Percentiles rank a stretch among this genome's conserved stretches.
Conservation (phyloP, 2,113 vertebrate species). For the Alectura lathami region DNA sequence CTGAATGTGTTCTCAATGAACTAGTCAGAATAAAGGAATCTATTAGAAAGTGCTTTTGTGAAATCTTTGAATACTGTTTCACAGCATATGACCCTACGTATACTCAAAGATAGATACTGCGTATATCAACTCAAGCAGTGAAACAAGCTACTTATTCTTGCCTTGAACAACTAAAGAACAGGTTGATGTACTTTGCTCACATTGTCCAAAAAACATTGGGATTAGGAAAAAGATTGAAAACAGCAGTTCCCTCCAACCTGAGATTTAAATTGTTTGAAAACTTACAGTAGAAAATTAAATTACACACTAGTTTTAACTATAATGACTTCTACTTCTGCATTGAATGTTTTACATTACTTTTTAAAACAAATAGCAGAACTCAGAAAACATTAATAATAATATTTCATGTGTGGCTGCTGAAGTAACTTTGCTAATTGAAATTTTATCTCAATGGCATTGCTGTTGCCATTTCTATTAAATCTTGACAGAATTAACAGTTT, state of each 20-base stretch:
- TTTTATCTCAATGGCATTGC: not conserved
- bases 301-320: not conserved
- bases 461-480: not conserved
- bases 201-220: not conserved
- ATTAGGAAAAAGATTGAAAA: not conserved
- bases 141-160: not conserved
- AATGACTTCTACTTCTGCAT: not conserved
- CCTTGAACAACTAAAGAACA: not conserved
- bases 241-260: not conserved
- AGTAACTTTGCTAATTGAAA: not conserved
- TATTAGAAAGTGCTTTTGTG: not conserved
- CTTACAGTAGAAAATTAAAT: not conserved
- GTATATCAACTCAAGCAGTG: rapidly evolving
- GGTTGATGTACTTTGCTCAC: not conserved
- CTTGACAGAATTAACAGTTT: not conserved
- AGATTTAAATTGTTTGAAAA: not conserved
- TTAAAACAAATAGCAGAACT: not conserved
- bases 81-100: not conserved
- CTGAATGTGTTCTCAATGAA: not conserved
- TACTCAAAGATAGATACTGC: not conserved
- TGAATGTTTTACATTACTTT: not conserved
- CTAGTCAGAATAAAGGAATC: not conserved
- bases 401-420: not conserved
- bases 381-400: not conserved
- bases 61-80: not conserved